Conservation (phyloP, 2,888 invertebrate genomes). For the Acleris holmiana region DNA sequence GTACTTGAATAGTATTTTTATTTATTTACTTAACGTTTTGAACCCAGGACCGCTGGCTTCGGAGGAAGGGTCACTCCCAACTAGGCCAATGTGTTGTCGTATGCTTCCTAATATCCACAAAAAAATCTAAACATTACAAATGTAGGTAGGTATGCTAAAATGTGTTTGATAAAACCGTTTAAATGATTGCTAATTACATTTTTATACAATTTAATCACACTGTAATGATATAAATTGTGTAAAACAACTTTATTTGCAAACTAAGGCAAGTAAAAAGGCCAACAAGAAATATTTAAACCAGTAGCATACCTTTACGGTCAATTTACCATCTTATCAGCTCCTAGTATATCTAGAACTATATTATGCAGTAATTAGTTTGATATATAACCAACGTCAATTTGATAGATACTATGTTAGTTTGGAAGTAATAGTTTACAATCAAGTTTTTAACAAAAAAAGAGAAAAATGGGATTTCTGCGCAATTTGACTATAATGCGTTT, state of each 20-base stretch:
- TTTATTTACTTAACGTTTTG: too few species aligned
- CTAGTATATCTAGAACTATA: slow-evolving; percentile 4
- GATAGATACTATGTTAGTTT: slow-evolving; percentile 17
- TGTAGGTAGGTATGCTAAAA: neutral
- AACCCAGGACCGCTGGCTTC: too few species aligned
- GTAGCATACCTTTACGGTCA: slow-evolving; percentile 29
- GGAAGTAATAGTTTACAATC: slow-evolving; percentile 3
- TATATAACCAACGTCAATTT: slow-evolving; percentile 13
- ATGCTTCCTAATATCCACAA: too few species aligned
- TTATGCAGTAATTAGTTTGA: slow-evolving; percentile 19
- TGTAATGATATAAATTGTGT: neutral
- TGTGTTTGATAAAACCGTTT: neutral
- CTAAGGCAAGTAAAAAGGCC: neutral
- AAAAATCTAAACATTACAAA: neutral
- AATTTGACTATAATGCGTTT: neutral
- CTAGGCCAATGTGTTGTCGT: too few species aligned
- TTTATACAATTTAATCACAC: too few species aligned
- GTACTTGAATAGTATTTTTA: too few species aligned
- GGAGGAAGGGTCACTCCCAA: too few species aligned
- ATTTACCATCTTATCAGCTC: slow-evolving; percentile 19
- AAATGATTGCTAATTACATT: too few species aligned
- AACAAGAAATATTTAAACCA: slow-evolving; percentile 6
- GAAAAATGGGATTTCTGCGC: neutral
- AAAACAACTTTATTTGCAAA: neutral
- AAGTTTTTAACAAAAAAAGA: neutral